A percentile compares a stretch with the other conserved stretches of the same genome.
These are phyloP conservation scores for Nannobrachium achirus DNA, from an alignment of 2,113 vertebrate genomes.

Conservation along the genomic window DNA sequence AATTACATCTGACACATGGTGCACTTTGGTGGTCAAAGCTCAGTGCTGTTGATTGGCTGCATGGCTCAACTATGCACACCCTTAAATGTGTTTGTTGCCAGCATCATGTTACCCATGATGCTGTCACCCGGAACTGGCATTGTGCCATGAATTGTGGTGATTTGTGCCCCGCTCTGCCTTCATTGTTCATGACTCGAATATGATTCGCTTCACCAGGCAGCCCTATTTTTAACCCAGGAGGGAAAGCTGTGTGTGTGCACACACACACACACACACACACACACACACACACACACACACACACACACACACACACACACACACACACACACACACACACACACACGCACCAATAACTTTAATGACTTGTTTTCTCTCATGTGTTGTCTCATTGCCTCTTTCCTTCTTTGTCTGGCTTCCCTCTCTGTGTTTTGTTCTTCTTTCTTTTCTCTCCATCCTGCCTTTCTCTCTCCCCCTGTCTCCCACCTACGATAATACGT, in stretches of 20 bases:
- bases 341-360: too few species aligned
- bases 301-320: too few species aligned
- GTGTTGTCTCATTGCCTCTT: constrained; percentile 29
- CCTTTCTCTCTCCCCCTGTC: not conserved
- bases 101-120: constrained; percentile 26
- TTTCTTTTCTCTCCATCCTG: not conserved
- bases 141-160: not conserved
- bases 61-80: too few species aligned
- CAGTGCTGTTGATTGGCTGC: too few species aligned
- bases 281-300: too few species aligned
- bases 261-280: not conserved
- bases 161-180: constrained; percentile 39
- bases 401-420: constrained; percentile 16
- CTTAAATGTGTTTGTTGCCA: constrained; percentile 1
- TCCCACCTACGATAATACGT: too few species aligned
- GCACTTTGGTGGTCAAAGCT: too few species aligned
- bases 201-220: constrained; percentile 50
- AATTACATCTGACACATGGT: too few species aligned
- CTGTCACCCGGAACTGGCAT: not conserved
- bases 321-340: too few species aligned
- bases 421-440: not conserved
- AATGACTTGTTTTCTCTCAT: constrained; percentile 47
- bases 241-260: constrained; percentile 13
- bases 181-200: constrained; percentile 47
- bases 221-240: constrained; percentile 59